phyloP scores from a whole-genome alignment of 2,113 vertebrate species.

The Labrus mixtus region DNA sequence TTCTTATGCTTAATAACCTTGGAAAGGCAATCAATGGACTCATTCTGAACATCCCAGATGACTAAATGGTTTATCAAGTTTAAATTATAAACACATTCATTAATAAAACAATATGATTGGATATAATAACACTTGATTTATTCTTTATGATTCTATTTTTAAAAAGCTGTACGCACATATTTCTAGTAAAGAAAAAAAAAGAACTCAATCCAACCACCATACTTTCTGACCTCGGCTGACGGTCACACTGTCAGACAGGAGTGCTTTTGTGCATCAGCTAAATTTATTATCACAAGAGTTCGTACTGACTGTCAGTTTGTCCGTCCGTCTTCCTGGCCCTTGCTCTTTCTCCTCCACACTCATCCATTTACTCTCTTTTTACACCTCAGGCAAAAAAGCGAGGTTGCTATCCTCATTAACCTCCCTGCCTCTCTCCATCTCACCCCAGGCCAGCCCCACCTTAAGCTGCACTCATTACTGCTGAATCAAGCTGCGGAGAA shows the following conservation, averaged over 20 bases:
- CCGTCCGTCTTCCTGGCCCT: conserved; percentile 21
- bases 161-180: not conserved
- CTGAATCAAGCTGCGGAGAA: conserved; percentile 62
- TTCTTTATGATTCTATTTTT: not conserved
- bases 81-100: conserved; percentile 13
- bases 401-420: conserved; percentile 83
- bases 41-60: conserved; percentile 23
- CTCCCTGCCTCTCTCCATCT: conserved; percentile 67
- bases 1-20: conserved; percentile 36
- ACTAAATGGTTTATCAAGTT: conserved; percentile 18
- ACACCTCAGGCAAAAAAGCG: conserved; percentile 71
- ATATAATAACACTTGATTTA: not conserved
- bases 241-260: conserved; percentile 15
- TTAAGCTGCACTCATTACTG: conserved; percentile 75
- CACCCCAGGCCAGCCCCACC: conserved; percentile 70
- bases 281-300: conserved; percentile 42
- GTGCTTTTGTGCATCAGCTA: conserved; percentile 35
- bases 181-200: not conserved
- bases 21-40: conserved; percentile 38
- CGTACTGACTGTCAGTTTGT: not conserved
- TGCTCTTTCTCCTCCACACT: conserved; percentile 19
- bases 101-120: not conserved
- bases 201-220: not conserved
- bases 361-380: conserved; percentile 58
- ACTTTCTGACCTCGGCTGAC: conserved; percentile 19